phyloP scores from a whole-genome alignment of 2,113 vertebrate genomes.

The Taurulus bubalis region DNA sequence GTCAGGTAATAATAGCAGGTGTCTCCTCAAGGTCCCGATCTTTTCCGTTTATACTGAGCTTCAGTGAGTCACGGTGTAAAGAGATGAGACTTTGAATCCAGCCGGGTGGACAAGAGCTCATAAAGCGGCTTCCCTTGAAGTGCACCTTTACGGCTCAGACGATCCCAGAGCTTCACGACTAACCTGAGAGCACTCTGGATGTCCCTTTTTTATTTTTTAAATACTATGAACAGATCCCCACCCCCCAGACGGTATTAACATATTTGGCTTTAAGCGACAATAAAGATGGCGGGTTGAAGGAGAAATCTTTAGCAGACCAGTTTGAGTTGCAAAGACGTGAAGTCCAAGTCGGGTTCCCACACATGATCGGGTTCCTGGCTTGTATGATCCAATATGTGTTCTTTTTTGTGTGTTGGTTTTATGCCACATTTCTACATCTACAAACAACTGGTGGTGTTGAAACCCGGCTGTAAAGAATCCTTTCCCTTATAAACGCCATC shows the following conservation, averaged over 20 bases:
- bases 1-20: background rate
- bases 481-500: conserved; percentile 4
- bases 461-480: conserved; percentile 1
- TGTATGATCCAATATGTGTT: background rate
- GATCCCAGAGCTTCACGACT: conserved; percentile 21
- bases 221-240: conserved; percentile 4
- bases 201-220: background rate
- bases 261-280: background rate
- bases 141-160: conserved; percentile 19
- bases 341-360: background rate
- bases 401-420: background rate
- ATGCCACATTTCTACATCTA: background rate
- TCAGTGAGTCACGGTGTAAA: background rate
- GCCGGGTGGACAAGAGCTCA: conserved; percentile 1
- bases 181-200: conserved; percentile 31
- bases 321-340: background rate
- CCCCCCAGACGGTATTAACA: background rate
- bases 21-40: too few relatives aligned
- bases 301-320: background rate
- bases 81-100: conserved; percentile 1
- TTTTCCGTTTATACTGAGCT: background rate
- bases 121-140: conserved; percentile 34
- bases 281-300: background rate
- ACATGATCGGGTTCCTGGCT: background rate
- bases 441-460: conserved; percentile 15